These are phyloP conservation scores for Hydropsyche tenuis DNA, from an alignment of 1,140 invertebrate species.

Conservation along the genomic window DNA sequence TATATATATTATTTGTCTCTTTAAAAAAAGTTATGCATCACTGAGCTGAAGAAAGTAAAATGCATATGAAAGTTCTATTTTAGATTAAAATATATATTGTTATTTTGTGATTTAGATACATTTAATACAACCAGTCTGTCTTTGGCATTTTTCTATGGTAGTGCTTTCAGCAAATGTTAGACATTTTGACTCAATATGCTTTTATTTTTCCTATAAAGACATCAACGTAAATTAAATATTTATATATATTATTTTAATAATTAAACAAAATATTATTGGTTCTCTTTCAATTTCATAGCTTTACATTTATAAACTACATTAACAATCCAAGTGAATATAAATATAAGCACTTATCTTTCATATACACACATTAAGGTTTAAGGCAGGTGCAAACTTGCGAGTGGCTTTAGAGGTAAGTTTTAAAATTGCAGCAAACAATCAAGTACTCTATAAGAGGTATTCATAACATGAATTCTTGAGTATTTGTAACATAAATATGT, in stretches of 20 bases:
- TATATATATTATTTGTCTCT: neutral
- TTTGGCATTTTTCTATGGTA: slow-evolving; percentile 37
- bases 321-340: slow-evolving; percentile 36
- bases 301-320: slow-evolving; percentile 15
- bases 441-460: too few species aligned
- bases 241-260: slow-evolving; percentile 16
- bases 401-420: slow-evolving; percentile 25
- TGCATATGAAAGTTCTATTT: slow-evolving; percentile 23
- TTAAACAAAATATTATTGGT: slow-evolving; percentile 31
- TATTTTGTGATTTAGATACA: neutral
- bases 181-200: slow-evolving; percentile 14
- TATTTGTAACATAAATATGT: too few species aligned
- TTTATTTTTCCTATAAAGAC: slow-evolving; percentile 29
- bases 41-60: slow-evolving; percentile 1
- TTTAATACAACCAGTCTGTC: slow-evolving; percentile 36
- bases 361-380: slow-evolving; percentile 29
- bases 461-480: too few species aligned
- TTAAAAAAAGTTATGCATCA: slow-evolving; percentile 6
- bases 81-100: slow-evolving; percentile 4
- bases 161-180: slow-evolving; percentile 24
- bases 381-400: slow-evolving; percentile 34
- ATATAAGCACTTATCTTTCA: slow-evolving; percentile 27
- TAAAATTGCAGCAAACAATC: slow-evolving; percentile 6
- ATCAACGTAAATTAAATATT: slow-evolving; percentile 36
- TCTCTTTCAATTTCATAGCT: slow-evolving; percentile 17